Conservation (phyloP, 2,113 vertebrate genomes). For the Notarius quadriscutis region DNA sequence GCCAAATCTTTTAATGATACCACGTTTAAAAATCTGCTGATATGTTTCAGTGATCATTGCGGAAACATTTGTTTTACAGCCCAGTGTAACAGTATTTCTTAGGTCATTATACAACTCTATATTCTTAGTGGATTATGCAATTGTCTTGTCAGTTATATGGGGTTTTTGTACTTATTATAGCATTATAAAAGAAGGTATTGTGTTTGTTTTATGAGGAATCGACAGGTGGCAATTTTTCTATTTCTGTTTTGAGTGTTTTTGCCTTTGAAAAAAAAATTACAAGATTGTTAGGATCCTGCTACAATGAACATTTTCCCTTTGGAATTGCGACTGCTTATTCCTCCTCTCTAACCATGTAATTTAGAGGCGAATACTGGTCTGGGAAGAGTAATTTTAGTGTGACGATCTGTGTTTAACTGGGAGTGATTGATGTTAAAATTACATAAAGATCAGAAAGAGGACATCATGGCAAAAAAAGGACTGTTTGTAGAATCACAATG, state of each 20-base stretch:
- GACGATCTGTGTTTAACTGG: conserved; percentile 40
- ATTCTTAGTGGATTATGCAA: not conserved
- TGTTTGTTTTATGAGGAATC: not conserved
- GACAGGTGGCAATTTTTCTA: not conserved
- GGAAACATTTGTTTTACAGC: not conserved
- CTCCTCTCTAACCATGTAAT: conserved; percentile 36
- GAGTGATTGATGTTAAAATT: conserved; percentile 45
- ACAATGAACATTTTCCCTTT: conserved; percentile 13
- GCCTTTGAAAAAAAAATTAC: not conserved
- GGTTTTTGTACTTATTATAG: not conserved
- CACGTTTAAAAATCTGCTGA: not conserved
- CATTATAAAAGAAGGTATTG: not conserved
- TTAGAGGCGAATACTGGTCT: conserved; percentile 31
- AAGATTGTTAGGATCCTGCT: not conserved
- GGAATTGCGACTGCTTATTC: conserved; percentile 24
- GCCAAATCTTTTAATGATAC: not conserved
- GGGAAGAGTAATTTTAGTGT: conserved; percentile 36
- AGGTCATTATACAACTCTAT: not conserved
- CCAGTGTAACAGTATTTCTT: not conserved
- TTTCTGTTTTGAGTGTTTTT: not conserved
- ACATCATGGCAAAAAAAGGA: conserved; percentile 24
- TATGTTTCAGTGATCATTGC: not conserved
- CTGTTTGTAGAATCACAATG: conserved; percentile 35
- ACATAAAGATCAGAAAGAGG: conserved; percentile 24
- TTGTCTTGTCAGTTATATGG: not conserved